These are phyloP conservation scores for Andrena bucephala DNA, from an alignment of 2,888 invertebrate genomes.

Conservation along the genomic window DNA sequence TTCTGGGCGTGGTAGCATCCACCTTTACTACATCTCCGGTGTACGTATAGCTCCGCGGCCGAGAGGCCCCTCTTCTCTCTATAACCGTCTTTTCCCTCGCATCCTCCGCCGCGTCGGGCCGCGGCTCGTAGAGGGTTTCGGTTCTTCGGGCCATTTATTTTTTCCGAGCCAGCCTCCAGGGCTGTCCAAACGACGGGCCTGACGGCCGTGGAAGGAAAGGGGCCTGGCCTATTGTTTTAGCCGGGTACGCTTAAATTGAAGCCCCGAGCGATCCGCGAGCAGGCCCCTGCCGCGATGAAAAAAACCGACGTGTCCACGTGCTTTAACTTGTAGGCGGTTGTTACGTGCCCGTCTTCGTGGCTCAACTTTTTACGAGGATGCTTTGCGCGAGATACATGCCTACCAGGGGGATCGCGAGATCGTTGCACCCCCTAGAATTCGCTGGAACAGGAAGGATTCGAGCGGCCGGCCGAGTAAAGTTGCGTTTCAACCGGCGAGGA, in stretches of 20 bases:
- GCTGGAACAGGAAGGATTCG: neutral
- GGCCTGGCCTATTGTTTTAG: conserved; percentile 77
- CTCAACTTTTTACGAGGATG: conserved; percentile 26
- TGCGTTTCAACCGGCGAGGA: conserved; percentile 8
- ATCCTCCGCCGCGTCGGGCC: conserved; percentile 55
- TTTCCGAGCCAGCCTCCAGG: conserved; percentile 76
- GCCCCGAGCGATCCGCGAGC: conserved; percentile 69
- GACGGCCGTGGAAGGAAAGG: conserved; percentile 67
- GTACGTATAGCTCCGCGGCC: conserved; percentile 52
- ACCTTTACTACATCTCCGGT: conserved; percentile 72
- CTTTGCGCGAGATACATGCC: conserved; percentile 12
- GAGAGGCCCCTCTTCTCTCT: conserved; percentile 48
- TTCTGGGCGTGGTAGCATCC: conserved; percentile 82
- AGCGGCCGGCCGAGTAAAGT: neutral
- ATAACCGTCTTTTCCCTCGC: conserved; percentile 65
- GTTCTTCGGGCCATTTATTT: conserved; percentile 79
- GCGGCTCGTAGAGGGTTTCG: conserved; percentile 70
- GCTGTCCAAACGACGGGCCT: conserved; percentile 77
- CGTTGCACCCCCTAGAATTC: neutral
- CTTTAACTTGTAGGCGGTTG: conserved; percentile 74
- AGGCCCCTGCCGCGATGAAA: conserved; percentile 45
- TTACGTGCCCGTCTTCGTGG: conserved; percentile 49
- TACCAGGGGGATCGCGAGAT: neutral
- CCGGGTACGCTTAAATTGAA: conserved; percentile 76
- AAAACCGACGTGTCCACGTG: conserved; percentile 70